A percentile compares a stretch with the other conserved stretches of the same genome.
These are phyloP conservation scores for Patella ulyssiponensis DNA, from an alignment of 2,888 invertebrate species.

Conservation along the genomic window DNA sequence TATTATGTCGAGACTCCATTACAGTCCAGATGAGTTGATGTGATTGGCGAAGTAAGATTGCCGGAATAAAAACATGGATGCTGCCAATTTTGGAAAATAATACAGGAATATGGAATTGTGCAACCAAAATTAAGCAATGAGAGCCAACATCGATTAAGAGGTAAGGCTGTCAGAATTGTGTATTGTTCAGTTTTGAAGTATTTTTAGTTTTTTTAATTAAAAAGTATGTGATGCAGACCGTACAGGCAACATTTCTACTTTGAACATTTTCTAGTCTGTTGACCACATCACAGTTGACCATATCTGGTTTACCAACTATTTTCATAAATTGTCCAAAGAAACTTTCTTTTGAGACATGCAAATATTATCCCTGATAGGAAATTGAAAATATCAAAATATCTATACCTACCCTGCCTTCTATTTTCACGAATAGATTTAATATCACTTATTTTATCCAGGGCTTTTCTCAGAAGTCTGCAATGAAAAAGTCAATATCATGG, in stretches of 20 bases:
- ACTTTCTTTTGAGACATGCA: neutral
- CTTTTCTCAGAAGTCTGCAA: constrained; percentile 80
- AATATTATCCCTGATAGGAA: too few species aligned
- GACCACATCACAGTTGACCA: neutral
- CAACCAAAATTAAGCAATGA: neutral
- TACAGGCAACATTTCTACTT: too few species aligned
- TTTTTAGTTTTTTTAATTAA: too few species aligned
- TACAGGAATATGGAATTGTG: neutral
- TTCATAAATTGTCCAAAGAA: neutral
- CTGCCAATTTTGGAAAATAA: neutral
- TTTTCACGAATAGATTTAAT: constrained; percentile 91
- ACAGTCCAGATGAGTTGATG: too few species aligned
- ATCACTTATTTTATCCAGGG: constrained; percentile 89
- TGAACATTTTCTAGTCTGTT: constrained; percentile 7
- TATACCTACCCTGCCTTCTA: constrained; percentile 75
- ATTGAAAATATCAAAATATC: neutral
- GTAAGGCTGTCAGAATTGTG: too few species aligned
- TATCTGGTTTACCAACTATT: neutral
- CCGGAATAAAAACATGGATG: constrained; percentile 25
- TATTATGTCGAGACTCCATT: too few species aligned
- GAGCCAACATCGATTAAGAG: neutral
- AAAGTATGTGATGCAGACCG: too few species aligned
- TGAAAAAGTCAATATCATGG: neutral
- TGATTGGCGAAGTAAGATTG: neutral
- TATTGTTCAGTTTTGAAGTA: too few species aligned